Percentiles rank a stretch among this genome's conserved stretches.
Conservation (phyloP, 2,797 vertebrate species). For the Anguilla marmorata region DNA sequence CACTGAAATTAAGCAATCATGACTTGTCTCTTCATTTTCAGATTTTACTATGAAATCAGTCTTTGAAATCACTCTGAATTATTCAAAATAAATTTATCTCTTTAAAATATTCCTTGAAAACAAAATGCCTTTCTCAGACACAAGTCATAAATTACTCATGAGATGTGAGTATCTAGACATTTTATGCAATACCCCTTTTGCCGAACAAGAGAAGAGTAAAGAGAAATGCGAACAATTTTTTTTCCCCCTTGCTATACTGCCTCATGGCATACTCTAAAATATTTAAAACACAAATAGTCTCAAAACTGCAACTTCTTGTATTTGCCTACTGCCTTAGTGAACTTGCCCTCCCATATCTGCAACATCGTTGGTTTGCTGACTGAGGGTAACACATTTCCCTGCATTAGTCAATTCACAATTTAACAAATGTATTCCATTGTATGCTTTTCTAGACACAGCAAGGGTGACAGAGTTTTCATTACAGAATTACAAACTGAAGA, state of each 20-base stretch:
- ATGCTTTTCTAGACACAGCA: background rate
- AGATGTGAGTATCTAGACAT: background rate
- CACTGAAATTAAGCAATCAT: background rate
- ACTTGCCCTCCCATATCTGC: background rate
- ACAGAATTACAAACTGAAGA: background rate
- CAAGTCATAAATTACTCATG: background rate
- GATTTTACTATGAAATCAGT: background rate
- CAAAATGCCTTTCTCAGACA: background rate
- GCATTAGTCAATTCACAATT: background rate
- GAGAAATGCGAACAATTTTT: no score
- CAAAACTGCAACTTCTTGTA: background rate
- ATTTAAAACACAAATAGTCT: background rate
- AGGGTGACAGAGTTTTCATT: background rate
- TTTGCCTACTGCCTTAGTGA: background rate
- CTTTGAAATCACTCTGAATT: background rate
- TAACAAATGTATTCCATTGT: no score
- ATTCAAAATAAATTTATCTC: background rate
- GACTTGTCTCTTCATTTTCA: background rate
- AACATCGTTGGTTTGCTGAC: background rate
- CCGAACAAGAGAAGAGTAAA: background rate
- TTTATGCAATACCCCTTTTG: background rate
- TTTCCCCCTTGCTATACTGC: background rate
- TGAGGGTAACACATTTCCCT: background rate
- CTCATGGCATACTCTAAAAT: background rate
- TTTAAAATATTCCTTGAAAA: background rate